Evolutionary conservation across 1,140 invertebrate genomes (phyloP).

Genomic region (Drosophila pectinifera): DNA sequence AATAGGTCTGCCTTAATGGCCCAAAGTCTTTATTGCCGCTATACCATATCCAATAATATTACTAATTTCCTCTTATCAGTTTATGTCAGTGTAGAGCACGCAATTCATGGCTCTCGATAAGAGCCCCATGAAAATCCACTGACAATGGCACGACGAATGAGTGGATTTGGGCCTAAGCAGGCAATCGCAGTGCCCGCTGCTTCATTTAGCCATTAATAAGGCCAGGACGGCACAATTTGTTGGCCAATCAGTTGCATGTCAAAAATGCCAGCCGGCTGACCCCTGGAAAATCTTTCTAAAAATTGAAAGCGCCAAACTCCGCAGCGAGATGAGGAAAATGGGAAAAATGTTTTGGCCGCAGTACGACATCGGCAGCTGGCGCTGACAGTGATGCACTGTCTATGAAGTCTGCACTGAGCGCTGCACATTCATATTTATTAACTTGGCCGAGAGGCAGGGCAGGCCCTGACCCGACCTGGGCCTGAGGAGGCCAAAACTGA

Average conservation of each 20-base stretch:
- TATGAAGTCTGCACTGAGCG: conserved; percentile 16
- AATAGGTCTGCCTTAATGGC: too few relatives aligned
- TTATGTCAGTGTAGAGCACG: not conserved
- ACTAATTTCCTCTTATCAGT: too few relatives aligned
- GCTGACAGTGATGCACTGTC: conserved; percentile 57
- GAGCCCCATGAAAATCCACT: conserved; percentile 21
- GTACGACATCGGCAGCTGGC: conserved; percentile 27
- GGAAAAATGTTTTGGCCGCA: conserved; percentile 38
- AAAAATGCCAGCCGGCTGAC: conserved; percentile 1
- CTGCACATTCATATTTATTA: conserved; percentile 76
- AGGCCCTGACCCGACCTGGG: conserved; percentile 46
- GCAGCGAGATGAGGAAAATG: not conserved
- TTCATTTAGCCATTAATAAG: conserved; percentile 46
- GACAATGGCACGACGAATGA: conserved; percentile 8
- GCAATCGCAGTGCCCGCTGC: conserved; percentile 6
- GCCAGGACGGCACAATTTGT: conserved; percentile 30
- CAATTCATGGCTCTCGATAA: conserved; percentile 1
- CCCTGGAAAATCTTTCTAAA: not conserved
- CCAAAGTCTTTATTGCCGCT: too few relatives aligned
- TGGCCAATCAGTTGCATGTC: conserved; percentile 24
- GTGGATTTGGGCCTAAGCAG: conserved; percentile 7
- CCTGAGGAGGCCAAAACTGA: conserved; percentile 37
- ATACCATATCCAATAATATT: too few relatives aligned
- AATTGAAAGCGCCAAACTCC: conserved; percentile 9
- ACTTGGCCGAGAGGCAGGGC: conserved; percentile 35